A percentile compares a stretch with the other conserved stretches of the same genome.
Evolutionary conservation across 2,888 invertebrate genomes (phyloP).

Genomic region (Anoplius nigerrimus): DNA sequence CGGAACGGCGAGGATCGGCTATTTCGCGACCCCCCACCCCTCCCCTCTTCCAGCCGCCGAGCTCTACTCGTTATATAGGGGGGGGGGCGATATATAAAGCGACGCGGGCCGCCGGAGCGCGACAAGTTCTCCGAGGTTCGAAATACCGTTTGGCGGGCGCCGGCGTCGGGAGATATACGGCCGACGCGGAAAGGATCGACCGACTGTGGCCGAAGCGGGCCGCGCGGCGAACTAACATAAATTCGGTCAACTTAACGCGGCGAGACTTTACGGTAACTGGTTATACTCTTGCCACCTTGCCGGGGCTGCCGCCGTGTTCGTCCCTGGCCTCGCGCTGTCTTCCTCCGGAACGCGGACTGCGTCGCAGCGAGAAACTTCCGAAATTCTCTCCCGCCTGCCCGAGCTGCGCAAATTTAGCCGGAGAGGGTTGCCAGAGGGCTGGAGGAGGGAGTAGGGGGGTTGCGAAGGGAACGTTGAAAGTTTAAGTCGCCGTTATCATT

Average conservation of each 20-base stretch:
- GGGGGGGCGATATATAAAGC: no score
- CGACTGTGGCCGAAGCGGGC: conserved; percentile 16
- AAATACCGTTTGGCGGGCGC: conserved; percentile 15
- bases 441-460: no score
- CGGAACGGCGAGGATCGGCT: no score
- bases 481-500: conserved; percentile 41
- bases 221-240: conserved; percentile 38
- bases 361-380: conserved; percentile 29
- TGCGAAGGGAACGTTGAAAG: no score
- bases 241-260: conserved; percentile 49
- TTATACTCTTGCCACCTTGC: conserved; percentile 20
- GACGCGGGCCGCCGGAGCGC: no score
- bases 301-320: no score
- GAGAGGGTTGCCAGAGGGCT: conserved; percentile 31
- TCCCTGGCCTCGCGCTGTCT: neutral
- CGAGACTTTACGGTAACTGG: conserved; percentile 36
- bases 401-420: conserved; percentile 34
- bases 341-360: conserved; percentile 5
- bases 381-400: conserved; percentile 24
- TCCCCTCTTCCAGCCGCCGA: no score
- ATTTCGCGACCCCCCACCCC: no score
- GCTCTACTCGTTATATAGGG: no score
- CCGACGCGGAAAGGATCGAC: conserved; percentile 23
- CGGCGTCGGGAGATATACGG: conserved; percentile 15
- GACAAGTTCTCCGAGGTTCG: conserved; percentile 8